phyloP scores from a whole-genome alignment of 1,140 invertebrate genomes.

The Physella acuta region DNA sequence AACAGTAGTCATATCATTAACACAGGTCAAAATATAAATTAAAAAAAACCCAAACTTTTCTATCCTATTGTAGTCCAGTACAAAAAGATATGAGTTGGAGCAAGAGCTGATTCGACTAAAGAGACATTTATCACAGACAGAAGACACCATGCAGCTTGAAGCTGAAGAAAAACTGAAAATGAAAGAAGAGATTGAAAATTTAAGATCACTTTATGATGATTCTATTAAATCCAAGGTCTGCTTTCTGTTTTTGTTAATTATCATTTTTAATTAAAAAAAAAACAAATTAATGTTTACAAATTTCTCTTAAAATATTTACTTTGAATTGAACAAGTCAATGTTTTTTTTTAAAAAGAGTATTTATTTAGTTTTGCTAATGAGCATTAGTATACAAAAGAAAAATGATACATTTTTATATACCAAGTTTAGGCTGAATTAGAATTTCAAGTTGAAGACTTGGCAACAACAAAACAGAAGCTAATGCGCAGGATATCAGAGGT shows the following conservation, averaged over 20 bases:
- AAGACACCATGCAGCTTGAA: slow-evolving; percentile 13
- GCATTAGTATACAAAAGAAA: too few relatives aligned
- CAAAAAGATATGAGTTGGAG: slow-evolving; percentile 8
- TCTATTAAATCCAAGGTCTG: too few relatives aligned
- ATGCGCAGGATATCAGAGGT: slow-evolving; percentile 36
- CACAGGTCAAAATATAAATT: neutral
- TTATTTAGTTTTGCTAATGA: too few relatives aligned
- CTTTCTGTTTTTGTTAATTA: neutral
- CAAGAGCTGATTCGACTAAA: slow-evolving; percentile 18
- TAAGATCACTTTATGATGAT: too few relatives aligned
- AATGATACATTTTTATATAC: slow-evolving; percentile 3
- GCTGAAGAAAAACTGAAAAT: slow-evolving; percentile 4
- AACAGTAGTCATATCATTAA: neutral
- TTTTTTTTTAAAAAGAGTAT: too few relatives aligned
- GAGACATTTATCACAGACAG: slow-evolving; percentile 1
- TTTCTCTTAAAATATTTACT: neutral
- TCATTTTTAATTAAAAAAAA: neutral
- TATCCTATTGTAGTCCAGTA: neutral
- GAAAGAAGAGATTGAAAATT: slow-evolving; percentile 15
- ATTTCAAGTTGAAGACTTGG: slow-evolving; percentile 37
- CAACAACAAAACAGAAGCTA: slow-evolving; percentile 40
- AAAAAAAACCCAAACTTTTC: neutral
- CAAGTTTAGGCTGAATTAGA: slow-evolving; percentile 38
- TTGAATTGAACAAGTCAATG: too few relatives aligned
- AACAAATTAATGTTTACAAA: neutral